Evolutionary conservation across 2,113 vertebrate genomes (phyloP), one percentile per base, ranked within the genome.

Genomic region (Laticauda colubrina): DNA sequence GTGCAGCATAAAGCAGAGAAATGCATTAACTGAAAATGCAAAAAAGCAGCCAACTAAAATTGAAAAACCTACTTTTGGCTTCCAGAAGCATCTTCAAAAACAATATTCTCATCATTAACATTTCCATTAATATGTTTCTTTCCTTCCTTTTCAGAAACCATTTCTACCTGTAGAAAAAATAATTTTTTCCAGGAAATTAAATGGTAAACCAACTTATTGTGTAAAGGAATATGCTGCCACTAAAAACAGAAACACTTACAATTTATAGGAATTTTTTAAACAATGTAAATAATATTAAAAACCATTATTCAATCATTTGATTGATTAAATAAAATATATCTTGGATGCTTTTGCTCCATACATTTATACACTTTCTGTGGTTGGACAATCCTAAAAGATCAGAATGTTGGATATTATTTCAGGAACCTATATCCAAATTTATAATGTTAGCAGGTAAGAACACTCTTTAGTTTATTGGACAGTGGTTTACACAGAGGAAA

Each of bases 21-120:
- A 34, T 2, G 10, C 2, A 64, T 5, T 45, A 3, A 55, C 90
- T 85, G 86, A 11, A 93, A 94, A 87, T 56, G 34, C 12, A 69
- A 59, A 51, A 90, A 86, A 81, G 1, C 75, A 81, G 15, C 18
- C 34, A 39, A 81, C 34, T 21, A 81, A 81, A 81, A 81, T 3
- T 3, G 34, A 43, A 91, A 90, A 56, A 94, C 91, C 94, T 96
- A 97, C 97, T 92, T 0, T 95, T 96, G 86, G 6, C 53, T 81
- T 94, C 92, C 93, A 45, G 91, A 53, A 43, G 0, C 45, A 53
- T 86, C 54, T 3, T 4, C 89, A 81, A 8, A 39, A 56, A 1
- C n/a, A 69, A 86, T 57, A 91, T n/a, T 0, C 0, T 90, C 10
- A 26, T 91, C 89, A 56, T 51, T 0, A 87, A 53, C 91, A n/a